Conservation (phyloP, 2,797 vertebrate species). For the Centroberyx gerrardi region DNA sequence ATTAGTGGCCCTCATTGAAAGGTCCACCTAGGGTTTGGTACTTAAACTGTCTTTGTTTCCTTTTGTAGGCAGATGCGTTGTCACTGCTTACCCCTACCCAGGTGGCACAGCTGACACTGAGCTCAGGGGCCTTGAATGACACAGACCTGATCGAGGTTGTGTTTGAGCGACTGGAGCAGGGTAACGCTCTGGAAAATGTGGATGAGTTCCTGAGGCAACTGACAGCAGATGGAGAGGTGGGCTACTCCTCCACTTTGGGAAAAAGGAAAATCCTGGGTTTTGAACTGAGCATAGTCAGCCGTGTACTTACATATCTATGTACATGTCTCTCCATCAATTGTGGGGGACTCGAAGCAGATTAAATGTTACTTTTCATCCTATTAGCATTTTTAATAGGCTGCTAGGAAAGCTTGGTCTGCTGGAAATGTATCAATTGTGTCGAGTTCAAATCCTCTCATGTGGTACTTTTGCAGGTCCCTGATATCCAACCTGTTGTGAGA, state of each 20-base stretch:
- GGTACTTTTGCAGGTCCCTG: conserved; percentile 41
- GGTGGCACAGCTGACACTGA: conserved; percentile 43
- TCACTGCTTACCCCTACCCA: conserved; percentile 39
- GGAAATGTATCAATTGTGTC: background rate
- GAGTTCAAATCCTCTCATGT: background rate
- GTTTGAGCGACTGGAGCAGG: conserved; percentile 58
- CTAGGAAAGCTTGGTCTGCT: background rate
- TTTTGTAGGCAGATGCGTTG: conserved; percentile 28
- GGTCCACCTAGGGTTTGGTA: background rate
- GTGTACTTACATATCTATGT: background rate
- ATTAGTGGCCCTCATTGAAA: background rate
- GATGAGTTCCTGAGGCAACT: conserved; percentile 56
- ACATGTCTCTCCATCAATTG: background rate
- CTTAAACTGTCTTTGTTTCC: background rate
- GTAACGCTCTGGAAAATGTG: conserved; percentile 58
- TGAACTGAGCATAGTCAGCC: no score
- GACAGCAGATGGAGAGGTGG: conserved; percentile 36
- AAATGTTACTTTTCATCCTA: background rate
- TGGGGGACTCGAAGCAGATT: background rate
- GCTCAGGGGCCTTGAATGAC: conserved; percentile 17
- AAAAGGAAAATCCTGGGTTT: no score
- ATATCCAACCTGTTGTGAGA: conserved; percentile 4
- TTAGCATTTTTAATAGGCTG: no score
- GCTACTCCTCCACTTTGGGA: background rate
- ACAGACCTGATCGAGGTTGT: conserved; percentile 40